Percentiles rank a stretch among this genome's conserved stretches.
Conservation (phyloP, 2,113 vertebrate genomes). For the Hiodon tergisus region DNA sequence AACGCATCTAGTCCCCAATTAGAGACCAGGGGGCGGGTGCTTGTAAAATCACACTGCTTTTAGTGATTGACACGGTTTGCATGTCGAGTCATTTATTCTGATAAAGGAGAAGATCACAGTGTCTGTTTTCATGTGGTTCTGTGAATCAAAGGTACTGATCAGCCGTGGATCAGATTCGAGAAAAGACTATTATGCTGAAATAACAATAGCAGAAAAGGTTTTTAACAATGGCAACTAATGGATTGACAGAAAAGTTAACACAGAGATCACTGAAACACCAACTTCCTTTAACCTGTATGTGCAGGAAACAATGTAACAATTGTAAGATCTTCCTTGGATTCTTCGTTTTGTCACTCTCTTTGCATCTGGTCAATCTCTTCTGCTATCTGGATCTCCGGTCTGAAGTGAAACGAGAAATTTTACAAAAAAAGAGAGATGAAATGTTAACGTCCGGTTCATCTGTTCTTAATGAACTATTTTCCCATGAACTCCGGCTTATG, state of each 20-base stretch:
- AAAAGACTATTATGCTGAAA: constrained; percentile 55
- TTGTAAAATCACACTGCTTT: constrained; percentile 42
- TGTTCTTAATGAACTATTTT: constrained; percentile 44
- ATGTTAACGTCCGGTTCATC: constrained; percentile 39
- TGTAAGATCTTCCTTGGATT: constrained; percentile 76
- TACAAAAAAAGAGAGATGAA: constrained; percentile 57
- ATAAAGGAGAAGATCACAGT: constrained; percentile 16
- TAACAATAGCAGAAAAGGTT: constrained; percentile 46
- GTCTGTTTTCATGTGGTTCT: constrained; percentile 31
- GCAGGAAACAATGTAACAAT: constrained; percentile 64
- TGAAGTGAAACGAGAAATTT: constrained; percentile 74
- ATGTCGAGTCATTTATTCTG: constrained; percentile 44
- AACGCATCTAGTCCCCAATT: constrained; percentile 48
- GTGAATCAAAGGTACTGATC: constrained; percentile 41
- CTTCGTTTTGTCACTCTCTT: constrained; percentile 78
- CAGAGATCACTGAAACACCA: constrained; percentile 49
- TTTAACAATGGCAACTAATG: constrained; percentile 60
- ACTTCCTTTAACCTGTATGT: constrained; percentile 50
- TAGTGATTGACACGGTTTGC: constrained; percentile 49
- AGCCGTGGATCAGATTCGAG: constrained; percentile 45
- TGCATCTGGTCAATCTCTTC: constrained; percentile 80
- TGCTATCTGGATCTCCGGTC: constrained; percentile 82
- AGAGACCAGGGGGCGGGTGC: constrained; percentile 45
- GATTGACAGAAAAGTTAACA: constrained; percentile 51
- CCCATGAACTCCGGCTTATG: constrained; percentile 37